Evolutionary conservation across 92 coral and sea anemone genomes (phyloP).

Genomic region (Scolanthus callimorphus): DNA sequence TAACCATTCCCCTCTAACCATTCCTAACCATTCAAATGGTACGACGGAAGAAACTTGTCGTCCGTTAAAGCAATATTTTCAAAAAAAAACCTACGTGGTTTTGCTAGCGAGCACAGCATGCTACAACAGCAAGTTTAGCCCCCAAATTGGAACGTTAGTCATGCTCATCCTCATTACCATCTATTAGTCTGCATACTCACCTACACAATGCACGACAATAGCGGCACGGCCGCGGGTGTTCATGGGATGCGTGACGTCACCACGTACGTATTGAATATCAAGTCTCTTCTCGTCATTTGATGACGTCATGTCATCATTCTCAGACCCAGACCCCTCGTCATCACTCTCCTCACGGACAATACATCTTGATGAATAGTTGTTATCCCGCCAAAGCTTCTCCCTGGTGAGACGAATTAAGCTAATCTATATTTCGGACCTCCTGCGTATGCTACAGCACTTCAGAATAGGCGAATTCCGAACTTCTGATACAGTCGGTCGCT

Average conservation of each 20-base stretch:
- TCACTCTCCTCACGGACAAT: constrained; percentile 39
- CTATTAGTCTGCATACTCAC: no score
- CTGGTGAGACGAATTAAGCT: no score
- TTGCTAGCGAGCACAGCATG: neutral
- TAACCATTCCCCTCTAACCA: no score
- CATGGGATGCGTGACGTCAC: constrained; percentile 89
- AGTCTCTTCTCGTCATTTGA: constrained; percentile 35
- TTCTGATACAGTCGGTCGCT: no score
- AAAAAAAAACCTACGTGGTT: neutral
- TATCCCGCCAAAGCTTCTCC: constrained; percentile 78
- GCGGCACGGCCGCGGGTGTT: constrained; percentile 57
- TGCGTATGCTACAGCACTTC: no score
- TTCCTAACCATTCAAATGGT: no score
- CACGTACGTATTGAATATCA: constrained; percentile 74
- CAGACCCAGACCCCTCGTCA: constrained; percentile 43
- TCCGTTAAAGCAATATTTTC: neutral
- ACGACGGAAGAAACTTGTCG: no score
- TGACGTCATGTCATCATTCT: constrained; percentile 14
- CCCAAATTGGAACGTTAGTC: no score
- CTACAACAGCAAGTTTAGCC: no score
- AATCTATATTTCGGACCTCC: no score
- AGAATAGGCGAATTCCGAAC: no score
- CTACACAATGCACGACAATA: constrained; percentile 86
- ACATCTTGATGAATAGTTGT: constrained; percentile 56
- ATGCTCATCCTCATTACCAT: no score